Evolutionary conservation across 2,797 vertebrate genomes (phyloP), one percentile per base, ranked within the genome.

Genomic region (Coendou prehensilis): DNA sequence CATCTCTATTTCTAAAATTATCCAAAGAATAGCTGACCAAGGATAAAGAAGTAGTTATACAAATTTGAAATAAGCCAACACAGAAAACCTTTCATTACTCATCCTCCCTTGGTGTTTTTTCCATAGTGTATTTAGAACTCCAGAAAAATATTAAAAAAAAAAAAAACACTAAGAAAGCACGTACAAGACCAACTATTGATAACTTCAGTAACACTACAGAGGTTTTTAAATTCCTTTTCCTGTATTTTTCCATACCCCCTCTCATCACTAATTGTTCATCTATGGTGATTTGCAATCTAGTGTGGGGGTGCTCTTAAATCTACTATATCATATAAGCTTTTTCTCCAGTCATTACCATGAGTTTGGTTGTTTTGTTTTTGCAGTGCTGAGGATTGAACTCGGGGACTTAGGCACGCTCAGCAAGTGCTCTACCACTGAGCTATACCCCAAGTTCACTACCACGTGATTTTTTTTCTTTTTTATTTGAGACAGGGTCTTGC

Each of bases 1-100:
- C 30, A 85, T 91, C 71, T 50, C 54, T 76, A 59, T 56, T 90
- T 93, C 82, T 90, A 82, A 83, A 96, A 89, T 96, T 92, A 86
- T 81, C 79, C 87, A 82, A 54, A 94, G 52, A 95, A 50, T n/a
- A 88, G 37, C 9, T 86, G 93, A 50, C 22, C 11, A 93, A 84
- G 28, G 69, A 95, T 83, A 93, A 94, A 97, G 78, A 86, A 87
- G 30, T 30, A 23, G 13, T 61, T 81, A 45, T 64, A 91, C 78
- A 88, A 85, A 92, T 85, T 30, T 93, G 67, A 93, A 95, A 87
- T 82, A 63, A 85, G 22, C 22, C 82, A 95, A 92, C 47, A 11
- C 28, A 80, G 69, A 76, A 96, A 95, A 92, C 9, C 80, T 92
- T 87, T 89, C 33, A 93, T 86, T 88, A 83, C 64, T 85, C 90